A percentile compares a stretch with the other conserved stretches of the same genome.
Evolutionary conservation across 1,140 invertebrate species (phyloP).

Genomic region (Homalodisca vitripennis): DNA sequence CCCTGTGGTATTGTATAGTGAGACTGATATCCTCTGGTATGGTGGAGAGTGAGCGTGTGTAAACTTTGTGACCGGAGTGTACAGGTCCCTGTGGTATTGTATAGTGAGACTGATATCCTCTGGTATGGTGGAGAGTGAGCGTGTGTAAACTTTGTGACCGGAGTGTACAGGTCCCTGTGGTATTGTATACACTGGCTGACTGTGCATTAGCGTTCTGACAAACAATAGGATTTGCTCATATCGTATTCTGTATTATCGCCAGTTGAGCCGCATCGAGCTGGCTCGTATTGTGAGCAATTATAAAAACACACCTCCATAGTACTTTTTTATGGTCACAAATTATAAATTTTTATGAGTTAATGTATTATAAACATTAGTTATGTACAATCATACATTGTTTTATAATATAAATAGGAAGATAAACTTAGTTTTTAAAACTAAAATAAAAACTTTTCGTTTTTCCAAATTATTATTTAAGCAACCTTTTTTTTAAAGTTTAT

Average conservation of each 20-base stretch:
- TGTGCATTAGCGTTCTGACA: slow-evolving; percentile 2
- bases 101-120: too few relatives aligned
- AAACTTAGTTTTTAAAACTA: too few relatives aligned
- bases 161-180: background rate
- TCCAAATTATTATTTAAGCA: too few relatives aligned
- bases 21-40: too few relatives aligned
- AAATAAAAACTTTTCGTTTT: too few relatives aligned
- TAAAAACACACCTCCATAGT: slow-evolving; percentile 7
- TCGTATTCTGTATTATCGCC: slow-evolving; percentile 25
- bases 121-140: background rate
- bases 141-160: background rate
- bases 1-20: background rate
- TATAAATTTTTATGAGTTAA: too few relatives aligned
- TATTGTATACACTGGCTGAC: background rate
- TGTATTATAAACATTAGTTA: too few relatives aligned
- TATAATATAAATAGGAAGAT: too few relatives aligned
- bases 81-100: background rate
- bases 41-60: background rate
- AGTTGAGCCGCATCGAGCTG: slow-evolving; percentile 11
- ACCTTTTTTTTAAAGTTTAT: too few relatives aligned
- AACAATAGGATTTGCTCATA: slow-evolving; percentile 27
- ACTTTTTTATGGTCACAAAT: too few relatives aligned
- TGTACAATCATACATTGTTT: too few relatives aligned
- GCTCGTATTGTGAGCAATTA: slow-evolving; percentile 12
- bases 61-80: background rate